Evolutionary conservation across 2,888 invertebrate genomes (phyloP), one percentile per base, ranked within the genome.

Genomic region (Sinopyrophorus schimmeli): DNA sequence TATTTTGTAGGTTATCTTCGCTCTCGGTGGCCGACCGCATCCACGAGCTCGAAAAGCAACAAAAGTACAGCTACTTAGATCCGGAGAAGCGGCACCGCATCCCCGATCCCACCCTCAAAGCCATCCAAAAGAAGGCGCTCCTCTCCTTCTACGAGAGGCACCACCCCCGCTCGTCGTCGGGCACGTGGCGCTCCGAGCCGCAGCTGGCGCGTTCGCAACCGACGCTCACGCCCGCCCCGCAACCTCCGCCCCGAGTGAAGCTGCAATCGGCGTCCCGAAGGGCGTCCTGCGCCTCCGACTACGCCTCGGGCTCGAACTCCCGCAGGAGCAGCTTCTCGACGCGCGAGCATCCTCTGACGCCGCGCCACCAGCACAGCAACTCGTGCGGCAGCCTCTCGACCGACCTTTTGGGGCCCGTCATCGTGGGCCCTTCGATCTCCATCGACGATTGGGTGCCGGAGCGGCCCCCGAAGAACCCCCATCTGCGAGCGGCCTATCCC

Each of bases 101-200:
- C 18, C 82, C 86, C 16, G 84, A 84, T 67, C 78, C 87, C 5
- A 86, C 89, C 1, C 71, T 90, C 17, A 90, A 89, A 71, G 87
- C 86, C 7, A 84, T 88, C 51, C 90, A 90, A 65, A 89, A 90
- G 73, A 87, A 89, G 68, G 90, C 90, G 0, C 76, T 91, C 4
- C 76, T 89, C 48, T 87, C 87, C 1, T 91, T 87, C 65, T 89
- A 89, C 69, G 89, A 90, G 65, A 76, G 88, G 31, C 87, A 88
- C 60, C 81, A 82, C 51, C 60, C 73, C 61, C 67, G 50, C 60
- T 67, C 63, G 16, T 60, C 68, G 59, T 54, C 60, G 40, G 65
- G 17, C 15, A n/a, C 47, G 2, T 82, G 81, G 81, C 71, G 79
- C 40, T 81, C 81, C 0, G 81, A 82, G 58, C 81, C 81, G 0